Evolutionary conservation across 2,797 vertebrate species (phyloP), one percentile per base, ranked within the genome.

Genomic region (Benthosema pterotum): DNA sequence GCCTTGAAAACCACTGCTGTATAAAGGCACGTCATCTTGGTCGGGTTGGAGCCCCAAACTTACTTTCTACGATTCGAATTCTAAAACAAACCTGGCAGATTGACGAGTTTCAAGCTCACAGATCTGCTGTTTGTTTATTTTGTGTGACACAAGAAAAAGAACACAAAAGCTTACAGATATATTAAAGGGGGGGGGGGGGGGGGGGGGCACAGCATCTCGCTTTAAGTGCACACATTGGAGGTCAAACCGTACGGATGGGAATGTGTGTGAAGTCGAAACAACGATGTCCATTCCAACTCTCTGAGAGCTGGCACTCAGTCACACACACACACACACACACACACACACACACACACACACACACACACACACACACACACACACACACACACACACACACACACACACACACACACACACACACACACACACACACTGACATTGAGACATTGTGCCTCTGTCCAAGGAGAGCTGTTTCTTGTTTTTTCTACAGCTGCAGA

Each of bases 141-240:
- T 1, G 22, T 25, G 1, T 25, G 22, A 25, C 22, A 3, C 22
- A 25, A 3, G 11, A 38, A 38, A 38, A 9, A 9, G 6, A 6
- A 54, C 43, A 62, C n/a, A n/a, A n/a, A n/a, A n/a, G n/a, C n/a
- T n/a, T n/a, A n/a, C n/a, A n/a, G n/a, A n/a, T n/a, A n/a, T n/a
- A n/a, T n/a, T n/a, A n/a, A n/a, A n/a, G n/a, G n/a, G n/a, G n/a
- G n/a, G n/a, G n/a, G n/a, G n/a, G n/a, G n/a, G n/a, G n/a, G n/a
- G n/a, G n/a, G n/a, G n/a, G n/a, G n/a, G n/a, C n/a, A n/a, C n/a
- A 91, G 87, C 85, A 89, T 90, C 80, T 89, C 91, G 78, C 89
- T 93, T 94, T 93, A 86, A 90, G 80, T 74, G 87, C 80, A 74
- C 71, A 82, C 85, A 84, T 90, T 82, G 61, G 52, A 64, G 74